Evolutionary conservation across 2,113 vertebrate species (phyloP), one percentile per base, ranked within the genome.

Genomic region (Ailurus styani): DNA sequence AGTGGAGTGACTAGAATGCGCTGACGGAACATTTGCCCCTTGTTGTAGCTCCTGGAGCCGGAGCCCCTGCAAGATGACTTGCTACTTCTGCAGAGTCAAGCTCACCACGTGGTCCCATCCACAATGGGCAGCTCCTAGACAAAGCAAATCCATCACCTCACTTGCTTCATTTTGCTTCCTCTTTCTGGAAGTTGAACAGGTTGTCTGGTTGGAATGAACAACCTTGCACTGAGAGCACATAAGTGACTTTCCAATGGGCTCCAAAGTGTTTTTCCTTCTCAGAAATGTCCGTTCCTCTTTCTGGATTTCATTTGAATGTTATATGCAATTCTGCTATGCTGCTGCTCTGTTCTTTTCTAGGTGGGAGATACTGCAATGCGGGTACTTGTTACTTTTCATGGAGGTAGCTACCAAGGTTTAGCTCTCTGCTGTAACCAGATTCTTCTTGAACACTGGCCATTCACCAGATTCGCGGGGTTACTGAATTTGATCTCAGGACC

Each of bases 21-120:
- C 68, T 90, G 84, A 78, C 8, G n/a, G 84, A 92, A 96, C 91
- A 54, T 96, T 85, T 77, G 70, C 13, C 52, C 89, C 64, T 60
- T 50, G 10, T 37, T 47, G 4, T 68, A 6, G 10, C 79, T 87
- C 40, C 62, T 66, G 45, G 62, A 50, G 55, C 68, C 54, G 47
- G n/a, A 90, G 47, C 20, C 5, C 0, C 64, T 52, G n/a, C 29
- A 21, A 18, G 18, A 2, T 27, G 90, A 66, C 20, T 79, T 0
- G 0, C 70, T 55, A 15, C 60, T 40, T 54, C 54, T 20, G 34
- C 42, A 45, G 17, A 54, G 31, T 66, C 5, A 1, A 64, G 55
- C 84, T 87, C 11, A 20, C n/a, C 66, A 29, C 4, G 0, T 66
- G 84, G 64, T 23, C 62, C 25, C 64, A 20, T 68, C 42, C 91